phyloP scores from a whole-genome alignment of 92 coral and sea anemone species.

The Porites cylindrica region DNA sequence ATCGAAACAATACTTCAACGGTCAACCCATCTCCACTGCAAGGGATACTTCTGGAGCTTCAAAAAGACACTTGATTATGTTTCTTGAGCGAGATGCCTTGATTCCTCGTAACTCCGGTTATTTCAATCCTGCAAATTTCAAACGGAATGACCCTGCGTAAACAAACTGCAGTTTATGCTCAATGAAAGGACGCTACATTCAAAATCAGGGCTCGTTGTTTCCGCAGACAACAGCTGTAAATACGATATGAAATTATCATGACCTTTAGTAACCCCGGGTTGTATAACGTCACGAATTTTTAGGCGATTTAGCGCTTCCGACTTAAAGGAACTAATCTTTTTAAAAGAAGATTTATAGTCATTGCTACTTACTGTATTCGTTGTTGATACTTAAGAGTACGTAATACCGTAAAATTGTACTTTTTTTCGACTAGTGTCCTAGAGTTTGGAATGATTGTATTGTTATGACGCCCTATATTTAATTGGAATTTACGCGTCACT shows the following conservation, averaged over 20 bases:
- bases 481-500: conserved; percentile 30
- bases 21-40: background rate
- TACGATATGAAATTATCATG: conserved; percentile 4
- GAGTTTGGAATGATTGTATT: background rate
- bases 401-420: background rate
- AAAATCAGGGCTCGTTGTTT: conserved; percentile 27
- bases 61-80: background rate
- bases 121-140: background rate
- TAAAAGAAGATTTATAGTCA: background rate
- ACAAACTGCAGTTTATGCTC: background rate
- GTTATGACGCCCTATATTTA: background rate
- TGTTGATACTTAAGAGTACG: background rate
- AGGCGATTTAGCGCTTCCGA: background rate
- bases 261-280: conserved; percentile 20
- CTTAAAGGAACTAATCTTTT: background rate
- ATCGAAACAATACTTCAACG: background rate
- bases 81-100: background rate
- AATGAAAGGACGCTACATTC: conserved; percentile 24
- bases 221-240: background rate
- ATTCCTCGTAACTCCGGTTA: background rate
- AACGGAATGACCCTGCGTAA: conserved; percentile 4
- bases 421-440: background rate
- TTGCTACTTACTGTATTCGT: background rate
- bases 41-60: too few relatives aligned
- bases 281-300: background rate